Percentiles rank a stretch among this genome's conserved stretches.
Conservation (phyloP, 2,888 invertebrate species). For the Lobophora halterata region DNA sequence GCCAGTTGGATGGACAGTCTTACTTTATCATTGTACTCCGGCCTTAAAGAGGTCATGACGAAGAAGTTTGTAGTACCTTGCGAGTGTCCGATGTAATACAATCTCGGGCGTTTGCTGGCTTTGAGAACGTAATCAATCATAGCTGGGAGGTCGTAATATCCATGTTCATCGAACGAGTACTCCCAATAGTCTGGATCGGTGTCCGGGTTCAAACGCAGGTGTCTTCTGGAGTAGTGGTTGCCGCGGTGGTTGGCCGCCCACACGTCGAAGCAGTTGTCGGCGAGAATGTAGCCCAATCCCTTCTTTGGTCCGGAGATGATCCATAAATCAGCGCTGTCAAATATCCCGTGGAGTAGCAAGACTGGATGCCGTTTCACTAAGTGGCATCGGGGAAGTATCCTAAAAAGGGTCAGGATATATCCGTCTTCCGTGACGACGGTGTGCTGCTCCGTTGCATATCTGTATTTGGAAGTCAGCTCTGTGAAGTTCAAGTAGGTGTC, state of each 20-base stretch:
- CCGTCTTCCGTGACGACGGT: conserved; percentile 55
- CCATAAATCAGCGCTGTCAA: conserved; percentile 56
- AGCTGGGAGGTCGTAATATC: conserved; percentile 85
- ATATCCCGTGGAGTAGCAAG: conserved; percentile 55
- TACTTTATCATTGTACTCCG: conserved; percentile 82
- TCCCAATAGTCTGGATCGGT: conserved; percentile 70
- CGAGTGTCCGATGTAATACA: conserved; percentile 87
- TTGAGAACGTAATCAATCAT: conserved; percentile 64
- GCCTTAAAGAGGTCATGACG: conserved; percentile 73
- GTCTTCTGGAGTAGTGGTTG: conserved; percentile 81
- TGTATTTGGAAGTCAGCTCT: conserved; percentile 53
- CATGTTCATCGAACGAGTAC: conserved; percentile 86
- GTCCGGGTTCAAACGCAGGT: conserved; percentile 63
- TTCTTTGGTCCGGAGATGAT: conserved; percentile 46
- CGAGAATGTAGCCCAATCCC: conserved; percentile 58
- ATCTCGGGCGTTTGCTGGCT: conserved; percentile 69
- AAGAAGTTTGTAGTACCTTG: conserved; percentile 83
- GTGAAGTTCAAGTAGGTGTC: conserved; percentile 63
- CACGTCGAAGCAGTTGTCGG: conserved; percentile 77
- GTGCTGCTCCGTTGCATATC: conserved; percentile 49
- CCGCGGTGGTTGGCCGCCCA: conserved; percentile 79
- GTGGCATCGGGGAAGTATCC: conserved; percentile 49
- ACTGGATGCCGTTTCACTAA: conserved; percentile 43
- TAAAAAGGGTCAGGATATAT: conserved; percentile 55
- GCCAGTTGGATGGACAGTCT: conserved; percentile 67